Evolutionary conservation across 2,888 invertebrate species (phyloP), one percentile per base, ranked within the genome.

Genomic region (Lapara coniferarum): DNA sequence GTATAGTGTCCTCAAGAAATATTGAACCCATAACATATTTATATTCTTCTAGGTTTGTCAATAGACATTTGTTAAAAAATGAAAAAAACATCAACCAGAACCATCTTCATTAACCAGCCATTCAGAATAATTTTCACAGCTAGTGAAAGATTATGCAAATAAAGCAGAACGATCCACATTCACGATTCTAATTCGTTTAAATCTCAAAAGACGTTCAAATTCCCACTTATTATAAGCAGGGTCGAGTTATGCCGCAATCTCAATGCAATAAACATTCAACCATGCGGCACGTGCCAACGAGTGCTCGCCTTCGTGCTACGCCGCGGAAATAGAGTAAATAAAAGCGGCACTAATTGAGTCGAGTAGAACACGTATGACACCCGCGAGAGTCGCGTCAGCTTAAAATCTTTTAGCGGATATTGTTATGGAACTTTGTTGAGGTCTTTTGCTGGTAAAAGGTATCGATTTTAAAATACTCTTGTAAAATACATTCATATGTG

Each of bases 261-360:
- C 86, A 85, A 86, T 85, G 88, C 85, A 89, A 90, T 89, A 89
- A 90, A 89, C 89, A 89, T 89, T 84, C 80, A 84, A 82, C 79
- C 76, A 73, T 81, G 81, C 75, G 78, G 86, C 87, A 89, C 90
- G 89, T 89, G 89, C 85, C 79, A 75, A 72, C 87, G 85, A 87
- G 55, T 84, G 84, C 73, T 78, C 80, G 77, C 79, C 80, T 78
- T 74, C 70, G 75, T 71, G 70, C 71, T 77, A 72, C 72, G 74
- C 74, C 80, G 74, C 70, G 75, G 86, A 88, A 80, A 81, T 85
- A 86, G 72, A 87, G 77, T 73, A 67, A 77, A 80, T 72, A 73
- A 85, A 85, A 79, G 75, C 69, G 75, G 55, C 77, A 73, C 72
- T 76, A 76, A 77, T 76, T 78, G 77, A 73, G 72, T 73, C 72